Percentiles rank a stretch among this genome's conserved stretches.
phyloP scores from a whole-genome alignment of 2,888 invertebrate genomes.

The Cybosia mesomella region DNA sequence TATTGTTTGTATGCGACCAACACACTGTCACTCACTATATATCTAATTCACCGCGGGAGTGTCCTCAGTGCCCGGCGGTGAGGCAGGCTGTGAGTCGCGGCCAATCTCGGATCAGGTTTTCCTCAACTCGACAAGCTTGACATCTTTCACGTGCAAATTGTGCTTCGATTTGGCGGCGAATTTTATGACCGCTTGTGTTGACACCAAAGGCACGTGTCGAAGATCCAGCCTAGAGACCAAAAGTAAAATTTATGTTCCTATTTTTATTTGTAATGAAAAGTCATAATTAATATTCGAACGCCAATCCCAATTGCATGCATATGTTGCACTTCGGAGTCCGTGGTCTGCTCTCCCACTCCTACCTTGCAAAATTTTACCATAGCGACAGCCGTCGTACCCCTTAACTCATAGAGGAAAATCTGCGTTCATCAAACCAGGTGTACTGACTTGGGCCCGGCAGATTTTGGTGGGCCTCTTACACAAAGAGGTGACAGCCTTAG shows the following conservation, averaged over 20 bases:
- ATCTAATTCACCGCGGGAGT: constrained; percentile 49
- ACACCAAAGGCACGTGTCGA: constrained; percentile 93
- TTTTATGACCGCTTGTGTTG: constrained; percentile 93
- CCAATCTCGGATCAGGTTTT: constrained; percentile 76
- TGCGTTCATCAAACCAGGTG: no score
- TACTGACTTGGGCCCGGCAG: no score
- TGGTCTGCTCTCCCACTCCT: no score
- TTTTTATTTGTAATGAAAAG: neutral
- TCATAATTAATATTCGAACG: no score
- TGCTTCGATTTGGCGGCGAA: constrained; percentile 94
- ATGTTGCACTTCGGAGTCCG: no score
- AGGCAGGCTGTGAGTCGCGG: constrained; percentile 22
- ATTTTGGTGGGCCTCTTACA: no score
- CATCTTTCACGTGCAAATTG: constrained; percentile 92
- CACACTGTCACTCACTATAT: constrained; percentile 57
- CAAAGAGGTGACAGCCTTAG: no score
- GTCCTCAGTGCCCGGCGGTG: constrained; percentile 27
- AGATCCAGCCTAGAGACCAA: constrained; percentile 89
- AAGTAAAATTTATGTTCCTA: neutral
- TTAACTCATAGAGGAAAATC: no score
- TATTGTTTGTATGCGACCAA: constrained; percentile 50
- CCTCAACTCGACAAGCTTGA: constrained; percentile 90
- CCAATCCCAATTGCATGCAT: no score
- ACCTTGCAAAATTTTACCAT: no score
- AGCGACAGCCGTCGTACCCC: no score